These are phyloP conservation scores for Heterotis niloticus DNA, from an alignment of 2,113 vertebrate genomes.

Conservation along the genomic window DNA sequence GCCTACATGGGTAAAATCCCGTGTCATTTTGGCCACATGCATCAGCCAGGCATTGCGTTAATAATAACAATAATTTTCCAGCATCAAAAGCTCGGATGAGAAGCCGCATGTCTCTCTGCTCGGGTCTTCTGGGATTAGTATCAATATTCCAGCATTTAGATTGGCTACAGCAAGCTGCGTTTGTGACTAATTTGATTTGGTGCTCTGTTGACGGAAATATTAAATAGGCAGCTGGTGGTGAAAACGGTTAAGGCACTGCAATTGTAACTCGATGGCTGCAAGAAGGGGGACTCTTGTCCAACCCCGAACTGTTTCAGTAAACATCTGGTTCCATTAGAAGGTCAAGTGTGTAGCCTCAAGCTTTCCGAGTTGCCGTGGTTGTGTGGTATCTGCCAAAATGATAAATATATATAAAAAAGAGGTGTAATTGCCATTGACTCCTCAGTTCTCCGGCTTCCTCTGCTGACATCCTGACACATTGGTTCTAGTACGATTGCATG, in stretches of 20 bases:
- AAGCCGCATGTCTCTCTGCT: too few species aligned
- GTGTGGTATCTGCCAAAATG: slow-evolving; percentile 8
- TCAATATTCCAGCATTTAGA: too few species aligned
- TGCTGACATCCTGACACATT: slow-evolving; percentile 19
- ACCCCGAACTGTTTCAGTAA: slow-evolving; percentile 12
- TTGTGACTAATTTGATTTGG: neutral
- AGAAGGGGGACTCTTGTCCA: neutral
- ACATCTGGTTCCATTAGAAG: slow-evolving; percentile 10
- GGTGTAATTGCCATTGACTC: slow-evolving; percentile 9
- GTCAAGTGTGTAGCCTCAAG: slow-evolving; percentile 7
- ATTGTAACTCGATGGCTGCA: neutral
- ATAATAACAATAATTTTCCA: too few species aligned
- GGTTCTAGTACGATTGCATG: slow-evolving; percentile 8
- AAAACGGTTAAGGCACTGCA: neutral
- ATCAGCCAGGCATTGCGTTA: too few species aligned
- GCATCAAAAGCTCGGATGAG: too few species aligned
- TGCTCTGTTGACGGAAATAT: neutral
- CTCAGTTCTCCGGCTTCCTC: slow-evolving; percentile 9
- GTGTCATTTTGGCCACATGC: too few species aligned
- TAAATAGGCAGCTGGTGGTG: neutral
- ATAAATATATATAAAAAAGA: slow-evolving; percentile 16
- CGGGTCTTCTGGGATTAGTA: too few species aligned
- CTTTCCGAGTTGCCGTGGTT: slow-evolving; percentile 10
- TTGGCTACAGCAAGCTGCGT: neutral
- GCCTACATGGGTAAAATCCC: too few species aligned